Conservation (phyloP, 64 coral and sea anemone genomes). For the Cladopsammia gracilis region DNA sequence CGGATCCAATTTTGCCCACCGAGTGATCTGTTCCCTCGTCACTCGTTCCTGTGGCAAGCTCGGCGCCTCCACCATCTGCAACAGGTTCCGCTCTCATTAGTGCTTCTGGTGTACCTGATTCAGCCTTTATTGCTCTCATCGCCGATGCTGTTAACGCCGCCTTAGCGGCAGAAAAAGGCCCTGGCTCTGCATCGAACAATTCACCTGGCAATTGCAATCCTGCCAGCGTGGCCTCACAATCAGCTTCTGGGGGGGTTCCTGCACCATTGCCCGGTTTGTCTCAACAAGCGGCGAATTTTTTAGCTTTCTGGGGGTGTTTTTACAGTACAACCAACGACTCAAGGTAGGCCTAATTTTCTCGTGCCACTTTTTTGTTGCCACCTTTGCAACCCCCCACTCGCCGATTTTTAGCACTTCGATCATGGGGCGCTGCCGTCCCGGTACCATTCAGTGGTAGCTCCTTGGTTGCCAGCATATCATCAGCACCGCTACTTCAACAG, state of each 20-base stretch:
- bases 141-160: background rate
- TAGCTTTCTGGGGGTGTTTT: background rate
- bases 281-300: background rate
- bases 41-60: no score
- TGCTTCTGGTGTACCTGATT: background rate
- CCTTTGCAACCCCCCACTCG: background rate
- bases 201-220: background rate
- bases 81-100: background rate
- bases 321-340: background rate
- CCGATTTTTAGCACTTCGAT: background rate
- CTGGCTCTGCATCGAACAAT: background rate
- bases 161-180: conserved; percentile 8
- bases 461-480: no score
- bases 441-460: no score
- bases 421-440: background rate
- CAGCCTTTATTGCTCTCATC: background rate
- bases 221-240: background rate
- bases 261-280: background rate
- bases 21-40: no score
- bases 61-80: background rate
- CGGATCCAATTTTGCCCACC: no score
- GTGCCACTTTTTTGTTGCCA: conserved; percentile 27
- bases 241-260: background rate
- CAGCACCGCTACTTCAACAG: no score
- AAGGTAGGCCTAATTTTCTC: background rate